Evolutionary conservation across 2,797 vertebrate species (phyloP), one percentile per base, ranked within the genome.

Genomic region (Acanthurus leucopareius): DNA sequence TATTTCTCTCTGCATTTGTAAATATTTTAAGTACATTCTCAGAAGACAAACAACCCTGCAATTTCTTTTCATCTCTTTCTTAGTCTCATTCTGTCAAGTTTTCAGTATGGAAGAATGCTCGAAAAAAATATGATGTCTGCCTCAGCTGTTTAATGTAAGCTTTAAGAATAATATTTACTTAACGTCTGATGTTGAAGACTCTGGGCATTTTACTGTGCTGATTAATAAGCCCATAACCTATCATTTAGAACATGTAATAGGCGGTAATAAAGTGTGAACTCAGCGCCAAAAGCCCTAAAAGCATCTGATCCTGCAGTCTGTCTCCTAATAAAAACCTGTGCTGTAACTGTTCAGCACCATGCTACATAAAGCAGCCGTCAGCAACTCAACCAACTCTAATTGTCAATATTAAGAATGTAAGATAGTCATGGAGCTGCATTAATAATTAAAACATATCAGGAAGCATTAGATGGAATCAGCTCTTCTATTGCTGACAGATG

Each of bases 361-460:
- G 54, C 51, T 57, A 44, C 56, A n/a, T 19, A 61, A 42, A 62
- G 51, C 71, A 69, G 25, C 73, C 14, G 6, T 54, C 73, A 85
- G 65, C 73, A 75, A 51, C 75, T 69, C 69, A n/a, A 51, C 13
- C 15, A 19, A 73, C 67, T 77, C 60, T 79, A 72, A 75, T 17
- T 65, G 28, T 69, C 73, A 51, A 66, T 80, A 69, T 69, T n/a
- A 40, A 52, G 48, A 79, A 75, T 52, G 66, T 56, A 63, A 67
- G 51, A 79, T 73, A 70, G 64, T 79, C 76, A 59, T 45, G 69
- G 62, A 76, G 73, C 67, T 32, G 47, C 67, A 81, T 82, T 79
- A 85, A 86, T 79, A 85, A 83, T 87, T 73, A 51, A 88, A 77
- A 77, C 13, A 8, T 76, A 84, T 81, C n/a, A 28, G 64, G 58